Base-by-base conservation (phyloP, 2,888 invertebrate genomes). In the Exephanes ischioxanthus region DNA sequence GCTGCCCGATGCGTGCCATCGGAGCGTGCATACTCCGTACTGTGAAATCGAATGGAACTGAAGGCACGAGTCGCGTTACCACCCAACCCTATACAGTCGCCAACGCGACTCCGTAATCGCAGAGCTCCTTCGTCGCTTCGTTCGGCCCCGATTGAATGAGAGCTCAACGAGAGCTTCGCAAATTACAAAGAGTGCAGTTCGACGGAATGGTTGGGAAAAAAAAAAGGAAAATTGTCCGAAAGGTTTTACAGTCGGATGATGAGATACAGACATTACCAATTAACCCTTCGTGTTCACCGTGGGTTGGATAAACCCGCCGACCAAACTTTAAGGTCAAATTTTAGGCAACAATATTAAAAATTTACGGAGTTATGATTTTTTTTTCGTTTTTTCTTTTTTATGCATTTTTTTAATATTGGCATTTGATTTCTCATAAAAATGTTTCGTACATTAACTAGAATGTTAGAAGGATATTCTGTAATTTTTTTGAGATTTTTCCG, bases 141-240 rank as follows among this genome's bases (percentile, higher is more conserved):
- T 11, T 26, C 22, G 11, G 33, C 33, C 16, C 63, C n/a, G 63
- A 63, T 63, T 63, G 30, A 63, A 63, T n/a, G 63, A 30, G 33
- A 63, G 63, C n/a, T 30, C 30, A 6, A n/a, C 70, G 70, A 51
- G 53, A 41, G 22, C 61, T 45, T 51, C 58, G 61, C 58, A 83
- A 80, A 84, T 84, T 48, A 84, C 84, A 84, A 84, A 80, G 84
- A 5, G 30, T 41, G 45, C 55, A 63, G 33, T 51, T 63, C 75
- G 63, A 79, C 75, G 58, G 70, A 63, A 71, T 71, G 73, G 26
- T 30, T 16, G 26, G 26, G 22, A 1, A 75, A 75, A 73, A 75
- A 73, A 22, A 26, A 53, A 19, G 19, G 14, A 68, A 76, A 51
- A 11, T 19, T 26, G 11, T 30, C 30, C 61, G 30, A 22, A 30